These are phyloP conservation scores for Anabas testudineus DNA, from an alignment of 2,797 vertebrate species.

Conservation along the genomic window DNA sequence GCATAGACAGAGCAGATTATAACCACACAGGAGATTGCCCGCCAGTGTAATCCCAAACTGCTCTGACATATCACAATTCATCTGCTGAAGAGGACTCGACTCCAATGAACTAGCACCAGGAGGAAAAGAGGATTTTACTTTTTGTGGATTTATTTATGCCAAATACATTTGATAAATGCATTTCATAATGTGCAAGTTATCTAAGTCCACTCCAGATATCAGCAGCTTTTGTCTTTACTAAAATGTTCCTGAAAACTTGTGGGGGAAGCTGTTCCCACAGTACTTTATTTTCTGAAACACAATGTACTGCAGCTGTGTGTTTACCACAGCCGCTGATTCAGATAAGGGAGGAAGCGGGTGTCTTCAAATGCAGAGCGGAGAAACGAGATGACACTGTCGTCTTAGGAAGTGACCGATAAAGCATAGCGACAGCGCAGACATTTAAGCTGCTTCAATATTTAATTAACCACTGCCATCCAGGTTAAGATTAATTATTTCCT, in stretches of 20 bases:
- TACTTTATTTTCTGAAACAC: constrained; percentile 35
- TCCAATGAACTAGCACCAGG: constrained; percentile 16
- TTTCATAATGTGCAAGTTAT: constrained; percentile 20
- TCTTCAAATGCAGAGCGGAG: constrained; percentile 34
- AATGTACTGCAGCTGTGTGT: constrained; percentile 9
- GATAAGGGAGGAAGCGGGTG: constrained; percentile 18
- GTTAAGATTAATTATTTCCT: constrained; percentile 70
- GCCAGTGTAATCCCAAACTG: constrained; percentile 61
- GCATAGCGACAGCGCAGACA: constrained; percentile 41
- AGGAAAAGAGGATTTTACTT: constrained; percentile 53
- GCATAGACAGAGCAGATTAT: constrained; percentile 57
- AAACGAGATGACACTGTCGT: constrained; percentile 55
- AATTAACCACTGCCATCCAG: constrained; percentile 69
- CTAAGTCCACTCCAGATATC: constrained; percentile 20
- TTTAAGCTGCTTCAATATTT: constrained; percentile 74
- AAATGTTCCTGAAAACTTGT: constrained; percentile 10
- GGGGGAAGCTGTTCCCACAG: background rate
- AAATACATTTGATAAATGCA: constrained; percentile 33
- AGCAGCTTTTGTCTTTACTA: background rate
- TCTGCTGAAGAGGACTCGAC: constrained; percentile 45
- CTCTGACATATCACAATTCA: constrained; percentile 43
- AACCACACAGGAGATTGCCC: constrained; percentile 43
- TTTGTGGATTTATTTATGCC: constrained; percentile 36
- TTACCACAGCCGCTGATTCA: constrained; percentile 22
- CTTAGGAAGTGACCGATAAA: constrained; percentile 58